Percentiles rank a stretch among this genome's conserved stretches.
Evolutionary conservation across 2,888 invertebrate genomes (phyloP).

Genomic region (Metopia argyrocephala): DNA sequence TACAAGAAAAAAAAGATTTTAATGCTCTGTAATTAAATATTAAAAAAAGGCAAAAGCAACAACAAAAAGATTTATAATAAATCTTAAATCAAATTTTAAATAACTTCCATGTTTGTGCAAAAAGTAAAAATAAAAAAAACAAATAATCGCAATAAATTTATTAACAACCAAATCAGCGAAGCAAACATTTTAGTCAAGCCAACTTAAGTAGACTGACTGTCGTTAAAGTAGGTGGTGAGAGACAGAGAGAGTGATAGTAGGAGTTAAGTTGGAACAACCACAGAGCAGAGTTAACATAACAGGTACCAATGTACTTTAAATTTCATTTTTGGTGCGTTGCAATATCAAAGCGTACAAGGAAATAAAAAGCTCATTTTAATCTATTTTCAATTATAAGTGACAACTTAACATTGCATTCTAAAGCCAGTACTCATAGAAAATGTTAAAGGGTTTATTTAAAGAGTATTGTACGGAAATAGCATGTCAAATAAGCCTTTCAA

Average conservation of each 20-base stretch:
- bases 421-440: too few species aligned
- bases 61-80: conserved; percentile 34
- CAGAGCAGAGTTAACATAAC: neutral
- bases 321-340: too few species aligned
- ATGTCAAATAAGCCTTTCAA: too few species aligned
- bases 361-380: too few species aligned
- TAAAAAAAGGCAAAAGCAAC: neutral
- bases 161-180: neutral
- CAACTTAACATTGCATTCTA: too few species aligned
- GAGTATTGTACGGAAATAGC: too few species aligned
- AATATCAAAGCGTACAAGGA: too few species aligned
- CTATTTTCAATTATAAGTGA: too few species aligned
- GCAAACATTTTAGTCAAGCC: neutral
- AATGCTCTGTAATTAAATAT: neutral
- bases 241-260: neutral
- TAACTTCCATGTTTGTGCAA: conserved; percentile 36
- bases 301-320: too few species aligned
- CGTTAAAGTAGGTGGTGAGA: too few species aligned
- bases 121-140: conserved; percentile 5
- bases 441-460: too few species aligned
- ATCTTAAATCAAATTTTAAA: conserved; percentile 54
- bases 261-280: neutral
- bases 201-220: neutral
- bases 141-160: neutral
- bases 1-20: neutral